Evolutionary conservation across 1,140 invertebrate species (phyloP).

Genomic region (Limonius californicus): DNA sequence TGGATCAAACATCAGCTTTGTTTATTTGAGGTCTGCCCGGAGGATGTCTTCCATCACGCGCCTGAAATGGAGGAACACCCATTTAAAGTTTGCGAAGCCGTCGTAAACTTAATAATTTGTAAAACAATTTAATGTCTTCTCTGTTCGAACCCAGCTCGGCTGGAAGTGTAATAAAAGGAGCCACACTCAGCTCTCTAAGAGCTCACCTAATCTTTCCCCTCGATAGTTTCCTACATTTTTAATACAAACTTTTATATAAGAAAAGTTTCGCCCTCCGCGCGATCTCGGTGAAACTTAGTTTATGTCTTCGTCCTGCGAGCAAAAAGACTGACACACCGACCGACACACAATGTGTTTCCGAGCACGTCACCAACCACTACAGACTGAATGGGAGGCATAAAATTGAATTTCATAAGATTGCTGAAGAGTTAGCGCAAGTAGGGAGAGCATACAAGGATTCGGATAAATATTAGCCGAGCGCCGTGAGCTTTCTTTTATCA

Average conservation of each 20-base stretch:
- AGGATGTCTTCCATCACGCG: no score
- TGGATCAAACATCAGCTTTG: not conserved
- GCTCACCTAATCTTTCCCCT: constrained; percentile 1
- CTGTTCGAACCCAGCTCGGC: not conserved
- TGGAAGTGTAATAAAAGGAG: not conserved
- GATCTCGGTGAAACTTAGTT: not conserved
- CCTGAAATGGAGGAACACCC: no score
- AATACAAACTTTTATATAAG: constrained; percentile 1
- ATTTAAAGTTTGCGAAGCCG: not conserved
- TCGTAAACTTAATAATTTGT: not conserved
- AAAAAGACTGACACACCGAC: not conserved
- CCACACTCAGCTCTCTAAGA: not conserved
- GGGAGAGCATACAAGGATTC: no score
- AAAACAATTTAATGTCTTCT: not conserved
- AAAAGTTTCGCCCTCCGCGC: not conserved
- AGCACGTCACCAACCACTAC: not conserved
- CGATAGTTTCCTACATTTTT: not conserved
- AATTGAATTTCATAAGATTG: not conserved
- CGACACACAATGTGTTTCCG: not conserved
- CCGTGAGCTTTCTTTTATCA: no score
- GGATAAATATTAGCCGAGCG: no score
- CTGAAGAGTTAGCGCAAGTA: no score
- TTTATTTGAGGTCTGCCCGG: not conserved
- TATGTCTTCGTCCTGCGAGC: not conserved
- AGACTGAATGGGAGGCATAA: not conserved